phyloP scores from a whole-genome alignment of 2,888 invertebrate species.

The Odontothrips loti region DNA sequence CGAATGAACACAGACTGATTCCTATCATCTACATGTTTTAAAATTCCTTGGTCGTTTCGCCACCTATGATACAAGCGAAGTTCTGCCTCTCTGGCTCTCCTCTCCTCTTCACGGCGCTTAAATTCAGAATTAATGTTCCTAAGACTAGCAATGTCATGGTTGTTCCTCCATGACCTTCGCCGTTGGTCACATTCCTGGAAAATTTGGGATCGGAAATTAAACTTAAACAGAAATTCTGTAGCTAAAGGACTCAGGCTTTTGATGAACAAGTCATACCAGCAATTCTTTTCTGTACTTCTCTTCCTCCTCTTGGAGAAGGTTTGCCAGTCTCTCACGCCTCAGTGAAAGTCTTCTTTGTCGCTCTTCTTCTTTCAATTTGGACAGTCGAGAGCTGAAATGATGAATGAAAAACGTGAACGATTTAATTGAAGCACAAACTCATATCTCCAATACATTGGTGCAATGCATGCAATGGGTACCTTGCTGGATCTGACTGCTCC shows the following conservation, averaged over 20 bases:
- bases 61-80: neutral
- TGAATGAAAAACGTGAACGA: no score
- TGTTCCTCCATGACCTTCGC: neutral
- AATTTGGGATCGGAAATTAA: neutral
- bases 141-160: neutral
- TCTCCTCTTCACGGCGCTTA: neutral
- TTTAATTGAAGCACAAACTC: no score
- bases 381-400: neutral
- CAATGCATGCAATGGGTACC: neutral
- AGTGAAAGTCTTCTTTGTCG: neutral
- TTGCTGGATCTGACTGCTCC: neutral
- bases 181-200: neutral
- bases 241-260: neutral
- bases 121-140: neutral
- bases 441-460: neutral
- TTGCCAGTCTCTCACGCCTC: neutral
- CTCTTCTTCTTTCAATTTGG: slow-evolving; percentile 14
- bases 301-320: neutral
- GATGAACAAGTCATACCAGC: neutral
- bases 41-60: neutral
- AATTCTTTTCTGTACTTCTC: neutral
- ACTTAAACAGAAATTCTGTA: neutral
- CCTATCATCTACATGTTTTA: slow-evolving; percentile 1
- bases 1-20: neutral
- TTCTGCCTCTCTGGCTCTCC: neutral